phyloP scores from a whole-genome alignment of 1,140 invertebrate species.

The Magallana angulata region DNA sequence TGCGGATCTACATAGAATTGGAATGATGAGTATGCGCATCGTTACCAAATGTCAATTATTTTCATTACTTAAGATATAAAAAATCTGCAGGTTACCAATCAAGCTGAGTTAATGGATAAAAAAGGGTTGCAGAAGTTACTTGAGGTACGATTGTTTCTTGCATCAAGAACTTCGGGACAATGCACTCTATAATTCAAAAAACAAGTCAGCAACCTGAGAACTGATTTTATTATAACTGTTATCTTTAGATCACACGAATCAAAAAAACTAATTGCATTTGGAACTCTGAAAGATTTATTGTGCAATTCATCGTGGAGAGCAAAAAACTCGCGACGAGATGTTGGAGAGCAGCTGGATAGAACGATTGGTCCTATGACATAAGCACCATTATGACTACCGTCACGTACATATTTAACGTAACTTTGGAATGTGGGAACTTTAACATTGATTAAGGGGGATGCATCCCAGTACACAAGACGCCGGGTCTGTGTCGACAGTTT shows the following conservation, averaged over 20 bases:
- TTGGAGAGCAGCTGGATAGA: neutral
- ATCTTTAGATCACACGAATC: neutral
- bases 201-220: neutral
- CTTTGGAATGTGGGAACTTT: neutral
- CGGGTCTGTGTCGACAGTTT: neutral
- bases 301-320: neutral
- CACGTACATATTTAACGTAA: neutral
- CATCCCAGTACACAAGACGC: neutral
- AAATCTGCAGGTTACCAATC: neutral
- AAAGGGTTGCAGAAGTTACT: neutral
- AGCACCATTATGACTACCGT: neutral
- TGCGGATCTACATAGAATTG: neutral
- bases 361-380: neutral
- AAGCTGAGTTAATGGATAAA: neutral
- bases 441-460: neutral
- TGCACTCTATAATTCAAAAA: neutral
- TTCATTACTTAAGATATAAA: slow-evolving; percentile 14
- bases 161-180: neutral
- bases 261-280: neutral
- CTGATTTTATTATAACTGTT: neutral
- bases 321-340: neutral
- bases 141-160: neutral
- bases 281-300: neutral
- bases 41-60: neutral
- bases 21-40: neutral